A percentile compares a stretch with the other conserved stretches of the same genome.
Conservation (phyloP, 2,888 invertebrate genomes). For the Andrena flavipes region DNA sequence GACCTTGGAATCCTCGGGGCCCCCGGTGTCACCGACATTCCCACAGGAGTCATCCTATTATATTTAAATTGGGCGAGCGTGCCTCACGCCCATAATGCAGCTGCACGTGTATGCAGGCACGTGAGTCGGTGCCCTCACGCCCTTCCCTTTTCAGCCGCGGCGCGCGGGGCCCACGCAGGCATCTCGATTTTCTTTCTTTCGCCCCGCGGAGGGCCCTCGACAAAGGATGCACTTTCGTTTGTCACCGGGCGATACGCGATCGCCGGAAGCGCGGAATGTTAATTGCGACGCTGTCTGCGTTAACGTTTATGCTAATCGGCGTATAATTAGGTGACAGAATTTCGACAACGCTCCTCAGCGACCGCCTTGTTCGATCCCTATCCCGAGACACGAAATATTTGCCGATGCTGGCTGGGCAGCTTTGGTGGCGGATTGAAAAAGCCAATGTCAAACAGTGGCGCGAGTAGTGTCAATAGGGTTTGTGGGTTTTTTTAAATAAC, state of each 20-base stretch:
- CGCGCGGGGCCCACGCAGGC: slow-evolving; percentile 14
- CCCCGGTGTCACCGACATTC: slow-evolving; percentile 71
- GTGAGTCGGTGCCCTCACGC: slow-evolving; percentile 18
- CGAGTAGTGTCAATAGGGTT: background rate
- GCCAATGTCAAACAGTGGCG: background rate
- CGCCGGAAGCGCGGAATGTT: slow-evolving; percentile 55
- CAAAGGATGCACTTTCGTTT: slow-evolving; percentile 52
- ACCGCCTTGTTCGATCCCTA: background rate
- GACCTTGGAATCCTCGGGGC: slow-evolving; percentile 70
- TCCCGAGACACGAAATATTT: background rate
- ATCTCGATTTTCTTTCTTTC: slow-evolving; percentile 22
- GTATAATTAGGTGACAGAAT: slow-evolving; percentile 24
- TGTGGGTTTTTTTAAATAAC: background rate
- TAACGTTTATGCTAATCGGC: slow-evolving; percentile 42
- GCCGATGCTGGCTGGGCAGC: background rate
- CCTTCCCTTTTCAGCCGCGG: background rate
- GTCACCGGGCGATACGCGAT: slow-evolving; percentile 49
- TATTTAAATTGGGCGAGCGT: slow-evolving; percentile 75
- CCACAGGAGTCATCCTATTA: slow-evolving; percentile 77
- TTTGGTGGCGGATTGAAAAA: background rate
- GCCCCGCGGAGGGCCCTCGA: slow-evolving; percentile 4
- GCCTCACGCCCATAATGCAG: slow-evolving; percentile 40
- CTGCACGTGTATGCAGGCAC: slow-evolving; percentile 22
- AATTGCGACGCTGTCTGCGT: slow-evolving; percentile 20
- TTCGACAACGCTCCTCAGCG: background rate